Evolutionary conservation across 2,888 invertebrate genomes (phyloP), one percentile per base, ranked within the genome.

Genomic region (Anticlea derivata): DNA sequence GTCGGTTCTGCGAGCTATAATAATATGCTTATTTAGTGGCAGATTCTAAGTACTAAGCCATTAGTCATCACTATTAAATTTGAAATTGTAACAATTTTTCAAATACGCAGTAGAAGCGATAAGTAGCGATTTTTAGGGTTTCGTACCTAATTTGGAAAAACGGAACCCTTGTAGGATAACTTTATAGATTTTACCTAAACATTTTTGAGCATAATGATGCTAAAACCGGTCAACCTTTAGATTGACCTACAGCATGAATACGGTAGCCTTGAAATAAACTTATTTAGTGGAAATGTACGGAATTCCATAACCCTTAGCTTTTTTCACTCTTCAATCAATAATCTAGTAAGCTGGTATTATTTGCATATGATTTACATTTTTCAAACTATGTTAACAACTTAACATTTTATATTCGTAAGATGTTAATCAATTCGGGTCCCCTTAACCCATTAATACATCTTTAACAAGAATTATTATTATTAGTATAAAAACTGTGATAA

Each of bases 351-450:
- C 27, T 17, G 17, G 30, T 13, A 22, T n/a, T 37, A 41, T 49
- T 34, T 35, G 30, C 35, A 30, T 41, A 49, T 20, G 29, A 37
- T 50, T 31, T 22, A 43, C 37, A 50, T 50, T 22, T 31, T 12
- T 17, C 10, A 10, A 6, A 6, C 20, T n/a, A 26, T 13, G 23
- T 47, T 34, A 40, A 8, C 8, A 29, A 31, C 6, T 35, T 37
- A n/a, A 10, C 22, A 24, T 8, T 12, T 26, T 31, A 33, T 33
- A 12, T 24, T 7, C 11, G 17, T 5, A 5, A 35, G n/a, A 44
- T 44, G n/a, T 27, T 35, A 35, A 35, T 44, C 7, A n/a, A 12
- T 43, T 31, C 43, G 8, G 13, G 33, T 24, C 7, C 17, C 12
- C 24, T 7, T 10, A 22, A 37, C 37, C 24, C 24, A 37, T 37